Evolutionary conservation across 2,797 vertebrate genomes (phyloP), one percentile per base, ranked within the genome.

Genomic region (Poecile montanus): DNA sequence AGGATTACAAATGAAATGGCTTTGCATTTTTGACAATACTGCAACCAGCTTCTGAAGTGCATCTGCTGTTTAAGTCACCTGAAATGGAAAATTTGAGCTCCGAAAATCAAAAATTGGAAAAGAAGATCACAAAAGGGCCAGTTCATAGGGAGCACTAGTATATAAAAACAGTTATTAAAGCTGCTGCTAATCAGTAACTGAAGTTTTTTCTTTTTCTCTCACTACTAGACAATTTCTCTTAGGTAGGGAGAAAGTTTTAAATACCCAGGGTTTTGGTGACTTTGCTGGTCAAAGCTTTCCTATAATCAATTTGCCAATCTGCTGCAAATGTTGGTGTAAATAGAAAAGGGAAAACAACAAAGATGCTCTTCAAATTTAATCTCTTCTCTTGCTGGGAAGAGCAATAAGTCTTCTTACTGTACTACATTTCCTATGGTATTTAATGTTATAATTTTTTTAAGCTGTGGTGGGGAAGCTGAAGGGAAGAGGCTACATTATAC

Each of bases 381-480:
- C 75, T 89, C 38, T 44, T 61, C 50, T 91, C 67, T 78, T 87
- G 62, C 72, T 95, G 85, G 77, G 82, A 94, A 91, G 78, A 90
- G 26, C 40, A 87, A 2, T 71, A 94, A 84, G 51, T 85, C 75
- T 81, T 85, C 82, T 91, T 73, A 70, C n/a, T 67, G 47, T 88
- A 57, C 78, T 86, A 91, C 62, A 71, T 86, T 93, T 96, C 90
- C 89, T 88, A 63, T 65, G n/a, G 63, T 90, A 88, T 93, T 91
- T 86, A 80, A 70, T 57, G 48, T 88, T 81, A 90, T 76, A 74
- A 57, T 95, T 95, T 94, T 96, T 94, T 95, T 92, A 93, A 95
- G 82, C 76, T 88, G 80, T 89, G 74, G 88, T 89, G 47, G 66
- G 15, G 65, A 96, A 89, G 66, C 56, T 92, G 91, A 75, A 71